Evolutionary conservation across 92 coral and sea anemone species (phyloP).

Genomic region (Porites lobata): DNA sequence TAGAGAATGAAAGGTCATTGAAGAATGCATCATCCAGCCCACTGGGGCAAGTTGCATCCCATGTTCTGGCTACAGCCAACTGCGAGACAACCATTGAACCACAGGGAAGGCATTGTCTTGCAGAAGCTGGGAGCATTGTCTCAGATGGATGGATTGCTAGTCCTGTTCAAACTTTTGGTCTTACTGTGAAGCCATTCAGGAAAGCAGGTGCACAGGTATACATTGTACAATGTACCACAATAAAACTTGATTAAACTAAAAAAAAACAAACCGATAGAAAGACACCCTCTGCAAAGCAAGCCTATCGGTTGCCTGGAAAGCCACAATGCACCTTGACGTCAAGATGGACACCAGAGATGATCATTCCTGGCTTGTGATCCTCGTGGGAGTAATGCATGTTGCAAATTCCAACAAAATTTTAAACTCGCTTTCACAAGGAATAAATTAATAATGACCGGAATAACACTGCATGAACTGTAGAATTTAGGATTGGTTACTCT

Average conservation of each 20-base stretch:
- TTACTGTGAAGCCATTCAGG: constrained; percentile 48
- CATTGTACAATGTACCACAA: not conserved
- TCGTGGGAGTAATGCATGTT: no score
- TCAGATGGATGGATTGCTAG: constrained; percentile 67
- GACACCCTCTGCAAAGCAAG: not conserved
- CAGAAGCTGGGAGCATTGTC: not conserved
- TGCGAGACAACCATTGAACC: constrained; percentile 7
- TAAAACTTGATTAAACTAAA: not conserved
- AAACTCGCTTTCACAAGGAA: no score
- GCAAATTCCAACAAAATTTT: no score
- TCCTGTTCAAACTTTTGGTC: constrained; percentile 71
- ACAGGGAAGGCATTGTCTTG: constrained; percentile 3
- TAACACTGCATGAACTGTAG: no score
- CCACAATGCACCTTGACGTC: no score
- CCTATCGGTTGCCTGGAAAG: no score
- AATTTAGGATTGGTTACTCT: no score
- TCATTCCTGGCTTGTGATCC: no score
- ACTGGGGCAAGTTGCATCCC: not conserved
- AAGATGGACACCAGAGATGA: no score
- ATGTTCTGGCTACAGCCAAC: constrained; percentile 22
- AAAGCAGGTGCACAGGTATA: constrained; percentile 14
- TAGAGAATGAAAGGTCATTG: not conserved
- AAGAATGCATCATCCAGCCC: not conserved
- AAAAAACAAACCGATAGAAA: not conserved
- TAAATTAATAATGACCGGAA: no score